Percentiles rank a stretch among this genome's conserved stretches.
Conservation (phyloP, 2,113 vertebrate genomes). For the Colossoma macropomum region DNA sequence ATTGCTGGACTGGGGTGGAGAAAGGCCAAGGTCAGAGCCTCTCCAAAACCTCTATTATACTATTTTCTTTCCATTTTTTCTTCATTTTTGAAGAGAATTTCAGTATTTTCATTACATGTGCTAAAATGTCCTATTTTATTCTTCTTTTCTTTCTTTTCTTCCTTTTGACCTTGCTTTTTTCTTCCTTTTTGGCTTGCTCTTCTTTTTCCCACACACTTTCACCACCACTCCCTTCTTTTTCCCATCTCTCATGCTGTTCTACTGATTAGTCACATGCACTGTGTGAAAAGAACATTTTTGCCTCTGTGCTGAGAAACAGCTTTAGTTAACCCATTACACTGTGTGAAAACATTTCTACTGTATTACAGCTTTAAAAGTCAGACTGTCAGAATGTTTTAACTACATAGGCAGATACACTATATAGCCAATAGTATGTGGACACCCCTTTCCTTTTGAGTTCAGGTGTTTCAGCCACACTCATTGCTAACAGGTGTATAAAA, state of each 20-base stretch:
- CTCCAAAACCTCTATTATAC: too few species aligned
- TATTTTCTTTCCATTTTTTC: not conserved
- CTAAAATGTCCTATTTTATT: not conserved
- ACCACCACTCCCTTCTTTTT: too few species aligned
- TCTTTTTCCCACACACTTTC: too few species aligned
- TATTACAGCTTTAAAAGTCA: not conserved
- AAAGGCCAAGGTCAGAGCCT: constrained; percentile 81
- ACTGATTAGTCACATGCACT: not conserved
- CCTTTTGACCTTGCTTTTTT: too few species aligned
- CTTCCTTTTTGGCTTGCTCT: not conserved
- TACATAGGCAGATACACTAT: too few species aligned
- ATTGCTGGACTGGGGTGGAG: constrained; percentile 89
- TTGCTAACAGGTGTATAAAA: too few species aligned
- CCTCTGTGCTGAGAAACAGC: not conserved
- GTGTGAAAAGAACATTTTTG: not conserved
- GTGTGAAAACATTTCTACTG: not conserved
- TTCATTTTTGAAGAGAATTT: not conserved
- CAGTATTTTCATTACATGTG: too few species aligned
- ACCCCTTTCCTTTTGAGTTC: too few species aligned
- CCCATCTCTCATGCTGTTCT: not conserved
- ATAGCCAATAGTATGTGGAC: too few species aligned
- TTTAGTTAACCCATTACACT: not conserved
- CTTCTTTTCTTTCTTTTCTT: not conserved
- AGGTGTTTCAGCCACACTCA: too few species aligned
- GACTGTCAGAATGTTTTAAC: too few species aligned